phyloP scores from a whole-genome alignment of 2,888 invertebrate genomes.

The Lathronympha strigana region DNA sequence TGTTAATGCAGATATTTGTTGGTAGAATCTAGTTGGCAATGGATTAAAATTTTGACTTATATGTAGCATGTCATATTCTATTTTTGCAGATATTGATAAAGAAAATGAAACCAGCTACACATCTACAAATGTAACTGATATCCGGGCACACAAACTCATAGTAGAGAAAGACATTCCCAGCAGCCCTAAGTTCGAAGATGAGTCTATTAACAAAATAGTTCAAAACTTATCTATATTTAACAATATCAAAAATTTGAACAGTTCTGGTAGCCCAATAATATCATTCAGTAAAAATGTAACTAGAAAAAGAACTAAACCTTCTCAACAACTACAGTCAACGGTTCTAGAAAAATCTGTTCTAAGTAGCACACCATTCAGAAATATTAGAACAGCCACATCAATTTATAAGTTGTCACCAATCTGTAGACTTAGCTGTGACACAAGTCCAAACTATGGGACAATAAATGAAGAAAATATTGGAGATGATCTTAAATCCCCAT shows the following conservation, averaged over 20 bases:
- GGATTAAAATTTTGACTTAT: neutral
- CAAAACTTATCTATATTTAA: conserved; percentile 61
- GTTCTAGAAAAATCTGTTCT: conserved; percentile 61
- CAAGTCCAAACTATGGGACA: conserved; percentile 50
- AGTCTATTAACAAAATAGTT: conserved; percentile 69
- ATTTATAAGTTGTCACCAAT: conserved; percentile 77
- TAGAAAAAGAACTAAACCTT: conserved; percentile 26
- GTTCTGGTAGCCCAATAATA: conserved; percentile 49
- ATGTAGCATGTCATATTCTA: neutral
- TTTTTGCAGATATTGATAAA: conserved; percentile 69
- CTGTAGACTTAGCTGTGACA: conserved; percentile 48
- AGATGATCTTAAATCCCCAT: conserved; percentile 47
- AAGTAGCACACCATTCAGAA: conserved; percentile 73
- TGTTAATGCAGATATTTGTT: no score
- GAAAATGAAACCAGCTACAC: conserved; percentile 58
- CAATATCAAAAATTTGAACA: conserved; percentile 50
- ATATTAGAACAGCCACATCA: conserved; percentile 69
- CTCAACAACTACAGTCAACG: conserved; percentile 49
- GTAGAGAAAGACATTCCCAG: conserved; percentile 60
- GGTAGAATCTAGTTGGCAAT: no score
- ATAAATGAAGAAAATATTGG: conserved; percentile 52
- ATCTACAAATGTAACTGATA: conserved; percentile 59
- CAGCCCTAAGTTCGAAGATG: conserved; percentile 54
- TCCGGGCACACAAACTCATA: conserved; percentile 62
- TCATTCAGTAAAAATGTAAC: conserved; percentile 39